Evolutionary conservation across 1,140 invertebrate genomes (phyloP).

Genomic region (Dreissena rostriformis): DNA sequence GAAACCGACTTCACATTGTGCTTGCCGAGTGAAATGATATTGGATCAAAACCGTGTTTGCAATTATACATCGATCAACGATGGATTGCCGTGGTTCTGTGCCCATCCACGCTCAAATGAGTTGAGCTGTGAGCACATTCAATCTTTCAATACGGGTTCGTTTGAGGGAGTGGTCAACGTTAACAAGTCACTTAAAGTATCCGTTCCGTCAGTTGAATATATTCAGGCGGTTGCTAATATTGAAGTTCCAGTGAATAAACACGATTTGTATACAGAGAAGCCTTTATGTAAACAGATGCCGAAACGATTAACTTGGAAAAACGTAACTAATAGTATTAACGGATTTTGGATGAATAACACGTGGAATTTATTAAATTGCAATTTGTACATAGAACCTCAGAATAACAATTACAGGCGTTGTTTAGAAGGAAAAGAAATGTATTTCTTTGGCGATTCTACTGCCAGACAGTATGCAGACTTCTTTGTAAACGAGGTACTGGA

Average conservation of each 20-base stretch:
- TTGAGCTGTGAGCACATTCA: constrained; percentile 17
- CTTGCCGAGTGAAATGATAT: constrained; percentile 10
- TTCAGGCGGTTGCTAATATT: not conserved
- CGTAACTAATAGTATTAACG: not conserved
- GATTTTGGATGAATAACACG: constrained; percentile 22
- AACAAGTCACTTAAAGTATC: constrained; percentile 17
- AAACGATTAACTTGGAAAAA: constrained; percentile 11
- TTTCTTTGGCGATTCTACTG: constrained; percentile 35
- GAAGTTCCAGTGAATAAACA: not conserved
- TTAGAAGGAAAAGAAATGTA: constrained; percentile 25
- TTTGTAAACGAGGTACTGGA: constrained; percentile 13
- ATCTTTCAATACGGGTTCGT: constrained; percentile 4
- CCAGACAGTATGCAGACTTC: constrained; percentile 35
- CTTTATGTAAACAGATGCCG: not conserved
- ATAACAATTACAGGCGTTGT: constrained; percentile 11
- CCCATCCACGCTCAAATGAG: constrained; percentile 11
- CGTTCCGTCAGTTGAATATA: not conserved
- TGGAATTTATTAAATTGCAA: constrained; percentile 33
- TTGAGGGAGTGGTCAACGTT: not conserved
- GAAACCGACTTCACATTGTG: constrained; percentile 28
- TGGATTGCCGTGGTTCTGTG: constrained; percentile 46
- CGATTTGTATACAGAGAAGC: not conserved
- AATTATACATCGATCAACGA: constrained; percentile 42
- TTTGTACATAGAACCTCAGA: not conserved
- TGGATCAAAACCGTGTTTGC: constrained; percentile 8